phyloP scores from a whole-genome alignment of 2,797 vertebrate species.

The Oreochromis mossambicus region DNA sequence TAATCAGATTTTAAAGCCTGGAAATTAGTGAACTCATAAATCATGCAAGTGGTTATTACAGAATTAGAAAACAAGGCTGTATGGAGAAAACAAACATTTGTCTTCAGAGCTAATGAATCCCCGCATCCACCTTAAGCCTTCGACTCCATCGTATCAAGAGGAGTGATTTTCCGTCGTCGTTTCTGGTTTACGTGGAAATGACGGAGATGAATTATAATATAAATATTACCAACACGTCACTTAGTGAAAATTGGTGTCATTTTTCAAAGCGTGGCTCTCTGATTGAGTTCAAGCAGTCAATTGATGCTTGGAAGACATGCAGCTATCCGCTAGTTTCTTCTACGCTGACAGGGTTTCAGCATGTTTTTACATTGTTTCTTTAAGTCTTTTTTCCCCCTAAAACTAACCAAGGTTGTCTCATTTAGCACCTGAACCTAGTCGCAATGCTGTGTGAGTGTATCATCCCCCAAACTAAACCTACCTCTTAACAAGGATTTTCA shows the following conservation, averaged over 20 bases:
- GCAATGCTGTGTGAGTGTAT: background rate
- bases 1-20: background rate
- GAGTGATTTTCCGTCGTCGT: background rate
- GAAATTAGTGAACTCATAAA: background rate
- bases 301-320: background rate
- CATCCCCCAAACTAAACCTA: background rate
- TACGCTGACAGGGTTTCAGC: background rate
- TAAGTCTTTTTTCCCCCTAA: background rate
- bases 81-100: background rate
- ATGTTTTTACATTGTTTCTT: background rate
- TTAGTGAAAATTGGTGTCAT: background rate
- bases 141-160: background rate
- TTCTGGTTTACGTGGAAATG: background rate
- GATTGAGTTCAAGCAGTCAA: background rate
- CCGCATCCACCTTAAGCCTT: background rate
- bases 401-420: background rate
- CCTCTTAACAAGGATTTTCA: background rate
- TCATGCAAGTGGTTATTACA: background rate
- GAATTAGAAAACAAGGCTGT: background rate
- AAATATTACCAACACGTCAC: background rate
- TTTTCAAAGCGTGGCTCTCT: background rate
- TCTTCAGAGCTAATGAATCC: background rate
- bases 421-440: background rate
- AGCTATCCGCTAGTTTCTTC: fast-evolving
- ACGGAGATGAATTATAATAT: background rate